phyloP scores from a whole-genome alignment of 1,140 invertebrate genomes.

The Ridgeia piscesae region DNA sequence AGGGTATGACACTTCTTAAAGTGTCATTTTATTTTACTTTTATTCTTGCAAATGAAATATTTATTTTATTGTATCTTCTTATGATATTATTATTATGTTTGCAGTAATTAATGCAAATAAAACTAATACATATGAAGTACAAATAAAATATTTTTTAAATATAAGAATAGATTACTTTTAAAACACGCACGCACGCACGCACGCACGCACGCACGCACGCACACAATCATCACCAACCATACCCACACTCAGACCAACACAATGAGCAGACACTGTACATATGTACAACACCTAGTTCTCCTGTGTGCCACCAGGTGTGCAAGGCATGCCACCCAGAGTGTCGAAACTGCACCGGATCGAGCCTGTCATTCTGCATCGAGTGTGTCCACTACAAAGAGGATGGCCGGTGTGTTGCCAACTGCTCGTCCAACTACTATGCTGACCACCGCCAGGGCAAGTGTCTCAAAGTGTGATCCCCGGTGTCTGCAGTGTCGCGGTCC shows the following conservation, averaged over 20 bases:
- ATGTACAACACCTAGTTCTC: slow-evolving; percentile 9
- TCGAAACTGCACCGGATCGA: slow-evolving; percentile 78
- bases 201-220: too few relatives aligned
- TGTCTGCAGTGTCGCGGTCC: slow-evolving; percentile 83
- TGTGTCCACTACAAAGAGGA: slow-evolving; percentile 40
- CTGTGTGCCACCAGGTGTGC: slow-evolving; percentile 40
- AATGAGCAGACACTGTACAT: neutral
- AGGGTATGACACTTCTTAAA: neutral
- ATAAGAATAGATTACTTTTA: too few relatives aligned
- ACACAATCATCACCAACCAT: neutral
- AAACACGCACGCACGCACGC: too few relatives aligned
- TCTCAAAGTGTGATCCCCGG: slow-evolving; percentile 85
- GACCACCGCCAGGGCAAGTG: slow-evolving; percentile 73
- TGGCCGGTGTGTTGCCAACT: slow-evolving; percentile 30
- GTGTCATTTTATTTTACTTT: too few relatives aligned
- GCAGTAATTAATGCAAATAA: too few relatives aligned
- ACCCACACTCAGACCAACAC: neutral
- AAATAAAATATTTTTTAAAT: too few relatives aligned
- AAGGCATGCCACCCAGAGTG: slow-evolving; percentile 82
- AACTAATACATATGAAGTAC: too few relatives aligned
- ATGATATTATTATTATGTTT: too few relatives aligned
- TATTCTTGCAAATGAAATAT: too few relatives aligned
- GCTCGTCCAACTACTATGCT: slow-evolving; percentile 69
- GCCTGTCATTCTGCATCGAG: slow-evolving; percentile 36
- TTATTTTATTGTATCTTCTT: too few relatives aligned